phyloP scores from a whole-genome alignment of 2,797 vertebrate species.

The Basileuterus tristriatus region DNA sequence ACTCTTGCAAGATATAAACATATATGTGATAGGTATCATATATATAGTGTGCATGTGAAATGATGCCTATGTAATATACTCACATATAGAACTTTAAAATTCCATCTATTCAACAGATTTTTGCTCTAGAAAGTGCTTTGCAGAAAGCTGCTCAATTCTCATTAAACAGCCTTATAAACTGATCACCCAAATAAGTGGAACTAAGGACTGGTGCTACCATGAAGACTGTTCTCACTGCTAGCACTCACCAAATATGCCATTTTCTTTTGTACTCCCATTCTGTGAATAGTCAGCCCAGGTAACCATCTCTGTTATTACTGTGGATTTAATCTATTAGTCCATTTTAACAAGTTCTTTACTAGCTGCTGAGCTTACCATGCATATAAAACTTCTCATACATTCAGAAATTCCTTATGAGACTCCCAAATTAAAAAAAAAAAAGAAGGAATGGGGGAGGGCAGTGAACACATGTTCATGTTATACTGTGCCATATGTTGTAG shows the following conservation, averaged over 20 bases:
- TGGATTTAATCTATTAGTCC: neutral
- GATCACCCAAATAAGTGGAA: neutral
- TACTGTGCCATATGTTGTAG: conserved; percentile 49
- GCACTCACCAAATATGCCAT: neutral
- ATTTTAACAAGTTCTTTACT: neutral
- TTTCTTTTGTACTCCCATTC: neutral
- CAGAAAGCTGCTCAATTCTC: neutral
- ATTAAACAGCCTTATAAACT: neutral
- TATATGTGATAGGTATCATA: no score
- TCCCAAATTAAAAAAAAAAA: neutral
- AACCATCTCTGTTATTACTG: neutral
- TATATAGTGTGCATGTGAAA: neutral
- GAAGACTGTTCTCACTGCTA: neutral
- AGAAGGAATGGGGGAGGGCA: neutral
- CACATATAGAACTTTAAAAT: neutral
- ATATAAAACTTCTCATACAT: neutral
- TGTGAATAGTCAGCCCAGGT: neutral
- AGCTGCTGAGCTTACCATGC: neutral
- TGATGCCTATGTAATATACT: accelerated
- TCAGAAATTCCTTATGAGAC: neutral
- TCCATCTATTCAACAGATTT: neutral
- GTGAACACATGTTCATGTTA: conserved; percentile 1
- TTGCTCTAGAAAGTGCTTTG: neutral
- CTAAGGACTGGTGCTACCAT: neutral
- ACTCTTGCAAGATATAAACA: neutral